Percentiles rank a stretch among this genome's conserved stretches.
Conservation (phyloP, 2,113 vertebrate species). For the Scytalopus superciliaris region DNA sequence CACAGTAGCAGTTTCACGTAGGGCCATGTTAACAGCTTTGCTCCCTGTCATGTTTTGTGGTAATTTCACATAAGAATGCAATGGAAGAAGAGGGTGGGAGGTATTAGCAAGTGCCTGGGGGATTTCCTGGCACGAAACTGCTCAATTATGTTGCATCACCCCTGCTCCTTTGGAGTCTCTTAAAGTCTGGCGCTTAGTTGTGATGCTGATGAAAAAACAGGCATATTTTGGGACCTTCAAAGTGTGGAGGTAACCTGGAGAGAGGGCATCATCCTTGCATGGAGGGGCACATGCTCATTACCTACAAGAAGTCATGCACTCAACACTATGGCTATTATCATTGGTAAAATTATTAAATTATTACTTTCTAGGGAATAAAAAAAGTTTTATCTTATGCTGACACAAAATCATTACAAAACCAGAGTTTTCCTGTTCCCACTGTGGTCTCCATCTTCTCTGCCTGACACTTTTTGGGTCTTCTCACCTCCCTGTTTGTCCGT, state of each 20-base stretch:
- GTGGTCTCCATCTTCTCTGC: neutral
- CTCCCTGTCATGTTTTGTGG: neutral
- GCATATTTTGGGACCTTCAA: neutral
- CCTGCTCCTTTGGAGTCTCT: neutral
- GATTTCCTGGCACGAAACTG: neutral
- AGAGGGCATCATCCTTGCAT: neutral
- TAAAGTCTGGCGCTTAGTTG: neutral
- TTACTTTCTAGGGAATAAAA: neutral
- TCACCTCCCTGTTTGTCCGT: neutral
- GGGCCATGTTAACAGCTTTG: neutral
- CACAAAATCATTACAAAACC: neutral
- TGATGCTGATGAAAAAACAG: neutral
- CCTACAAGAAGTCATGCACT: neutral
- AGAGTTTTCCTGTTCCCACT: neutral
- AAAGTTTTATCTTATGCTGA: neutral
- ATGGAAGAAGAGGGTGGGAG: neutral
- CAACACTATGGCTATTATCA: neutral
- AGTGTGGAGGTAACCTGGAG: neutral
- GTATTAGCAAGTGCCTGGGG: neutral
- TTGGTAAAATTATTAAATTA: neutral
- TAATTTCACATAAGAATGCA: neutral
- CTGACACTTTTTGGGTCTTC: neutral
- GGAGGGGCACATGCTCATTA: neutral
- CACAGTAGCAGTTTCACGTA: neutral
- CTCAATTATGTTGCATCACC: neutral